Percentiles rank a stretch among this genome's conserved stretches.
Conservation (phyloP, 2,113 vertebrate species). For the Brachyhypopomus gauderio region DNA sequence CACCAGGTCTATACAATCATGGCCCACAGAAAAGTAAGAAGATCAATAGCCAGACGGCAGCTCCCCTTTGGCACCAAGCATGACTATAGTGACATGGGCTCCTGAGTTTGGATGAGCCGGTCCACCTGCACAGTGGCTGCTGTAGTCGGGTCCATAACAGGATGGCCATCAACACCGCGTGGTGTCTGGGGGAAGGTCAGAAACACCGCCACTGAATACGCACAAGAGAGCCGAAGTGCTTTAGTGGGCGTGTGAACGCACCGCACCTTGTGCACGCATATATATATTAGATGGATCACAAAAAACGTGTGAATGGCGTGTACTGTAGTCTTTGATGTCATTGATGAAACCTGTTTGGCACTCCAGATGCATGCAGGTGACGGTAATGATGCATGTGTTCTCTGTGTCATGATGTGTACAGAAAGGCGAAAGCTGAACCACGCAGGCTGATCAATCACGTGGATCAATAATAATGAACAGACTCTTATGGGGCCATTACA, state of each 20-base stretch:
- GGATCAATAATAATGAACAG: conserved; percentile 71
- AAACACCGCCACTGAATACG: not conserved
- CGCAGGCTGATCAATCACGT: conserved; percentile 52
- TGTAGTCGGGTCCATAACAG: conserved; percentile 3
- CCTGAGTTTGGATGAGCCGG: conserved; percentile 29
- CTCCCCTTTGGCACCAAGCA: not conserved
- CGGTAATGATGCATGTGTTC: conserved; percentile 65
- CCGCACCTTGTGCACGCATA: not conserved
- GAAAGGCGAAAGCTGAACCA: conserved; percentile 28
- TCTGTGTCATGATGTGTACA: conserved; percentile 43
- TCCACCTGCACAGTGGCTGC: conserved; percentile 19
- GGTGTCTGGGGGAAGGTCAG: not conserved
- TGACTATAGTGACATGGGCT: not conserved
- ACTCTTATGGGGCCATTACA: conserved; percentile 74
- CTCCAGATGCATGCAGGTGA: conserved; percentile 44
- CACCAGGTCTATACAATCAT: not conserved
- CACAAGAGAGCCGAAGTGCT: not conserved
- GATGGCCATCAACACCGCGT: not conserved
- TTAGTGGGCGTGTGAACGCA: not conserved
- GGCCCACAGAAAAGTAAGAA: not conserved
- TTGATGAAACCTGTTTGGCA: conserved; percentile 23
- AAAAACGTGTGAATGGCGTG: not conserved
- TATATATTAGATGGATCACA: not conserved
- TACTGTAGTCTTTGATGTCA: not conserved
- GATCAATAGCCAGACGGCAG: conserved; percentile 14